Conservation (phyloP, 2,888 invertebrate genomes). For the Campoplex capitator region DNA sequence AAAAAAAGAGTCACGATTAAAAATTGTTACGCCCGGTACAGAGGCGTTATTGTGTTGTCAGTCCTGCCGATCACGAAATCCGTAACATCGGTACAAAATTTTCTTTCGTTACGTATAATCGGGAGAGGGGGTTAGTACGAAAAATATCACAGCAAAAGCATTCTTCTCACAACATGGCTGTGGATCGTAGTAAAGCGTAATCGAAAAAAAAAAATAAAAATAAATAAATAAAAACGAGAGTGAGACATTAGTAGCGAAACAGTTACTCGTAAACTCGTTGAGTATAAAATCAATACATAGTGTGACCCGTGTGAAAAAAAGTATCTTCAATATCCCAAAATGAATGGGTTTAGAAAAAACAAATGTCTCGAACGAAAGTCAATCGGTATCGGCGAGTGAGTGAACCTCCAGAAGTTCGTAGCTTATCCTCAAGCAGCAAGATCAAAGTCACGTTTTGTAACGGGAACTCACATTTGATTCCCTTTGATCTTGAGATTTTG, state of each 20-base stretch:
- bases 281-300: conserved; percentile 58
- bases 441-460: background rate
- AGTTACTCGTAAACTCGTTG: conserved; percentile 48
- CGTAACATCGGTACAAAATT: background rate
- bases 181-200: conserved; percentile 73
- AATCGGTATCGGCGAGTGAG: background rate
- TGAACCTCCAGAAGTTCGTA: background rate
- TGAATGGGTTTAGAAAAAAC: background rate
- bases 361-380: background rate
- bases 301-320: background rate
- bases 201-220: conserved; percentile 68
- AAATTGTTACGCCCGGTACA: conserved; percentile 5
- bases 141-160: conserved; percentile 81
- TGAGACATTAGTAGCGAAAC: conserved; percentile 76
- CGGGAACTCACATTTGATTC: background rate
- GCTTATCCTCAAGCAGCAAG: background rate
- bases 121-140: conserved; percentile 71
- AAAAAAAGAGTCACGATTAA: background rate
- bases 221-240: conserved; percentile 73
- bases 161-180: conserved; percentile 85
- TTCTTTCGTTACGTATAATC: conserved; percentile 14
- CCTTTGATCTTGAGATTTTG: too few relatives aligned
- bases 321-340: background rate
- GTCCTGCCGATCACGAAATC: conserved; percentile 50
- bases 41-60: conserved; percentile 40